These are phyloP conservation scores for Catajapyx aquilonaris DNA, from an alignment of 1,140 invertebrate genomes.

Conservation along the genomic window DNA sequence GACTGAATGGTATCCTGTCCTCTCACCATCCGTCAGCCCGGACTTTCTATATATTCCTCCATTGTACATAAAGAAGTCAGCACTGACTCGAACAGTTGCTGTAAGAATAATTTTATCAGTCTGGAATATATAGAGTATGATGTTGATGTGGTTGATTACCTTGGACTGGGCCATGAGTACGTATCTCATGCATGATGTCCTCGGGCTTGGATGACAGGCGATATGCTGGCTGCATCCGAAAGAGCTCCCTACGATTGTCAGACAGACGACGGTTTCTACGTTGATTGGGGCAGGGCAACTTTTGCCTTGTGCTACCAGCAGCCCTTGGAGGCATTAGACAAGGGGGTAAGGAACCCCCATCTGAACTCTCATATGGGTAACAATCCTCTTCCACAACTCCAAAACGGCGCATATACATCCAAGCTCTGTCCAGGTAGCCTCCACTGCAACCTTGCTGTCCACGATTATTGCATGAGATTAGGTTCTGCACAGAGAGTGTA, in stretches of 20 bases:
- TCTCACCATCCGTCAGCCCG: conserved; percentile 19
- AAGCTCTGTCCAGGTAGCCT: conserved; percentile 72
- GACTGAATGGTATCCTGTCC: conserved; percentile 66
- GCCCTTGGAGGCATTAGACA: conserved; percentile 21
- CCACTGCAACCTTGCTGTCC: conserved; percentile 62
- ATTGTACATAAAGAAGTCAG: conserved; percentile 76
- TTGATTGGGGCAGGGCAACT: conserved; percentile 23
- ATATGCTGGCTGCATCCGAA: conserved; percentile 68
- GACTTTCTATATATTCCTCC: conserved; percentile 58
- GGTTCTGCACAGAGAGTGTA: conserved; percentile 54
- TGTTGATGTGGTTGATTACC: too few species aligned
- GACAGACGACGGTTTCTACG: too few species aligned
- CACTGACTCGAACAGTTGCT: conserved; percentile 73
- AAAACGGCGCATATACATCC: conserved; percentile 61
- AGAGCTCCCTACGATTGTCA: conserved; percentile 25
- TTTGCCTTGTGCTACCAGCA: conserved; percentile 23
- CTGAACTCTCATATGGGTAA: conserved; percentile 49
- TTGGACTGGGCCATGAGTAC: conserved; percentile 82
- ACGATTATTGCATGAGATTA: conserved; percentile 61
- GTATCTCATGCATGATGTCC: conserved; percentile 82
- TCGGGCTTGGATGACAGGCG: conserved; percentile 39
- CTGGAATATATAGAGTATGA: too few species aligned
- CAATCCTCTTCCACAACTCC: conserved; percentile 68
- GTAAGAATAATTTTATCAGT: too few species aligned
- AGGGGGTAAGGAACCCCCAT: conserved; percentile 19